phyloP scores from a whole-genome alignment of 2,797 vertebrate species.

The Tinamus major region DNA sequence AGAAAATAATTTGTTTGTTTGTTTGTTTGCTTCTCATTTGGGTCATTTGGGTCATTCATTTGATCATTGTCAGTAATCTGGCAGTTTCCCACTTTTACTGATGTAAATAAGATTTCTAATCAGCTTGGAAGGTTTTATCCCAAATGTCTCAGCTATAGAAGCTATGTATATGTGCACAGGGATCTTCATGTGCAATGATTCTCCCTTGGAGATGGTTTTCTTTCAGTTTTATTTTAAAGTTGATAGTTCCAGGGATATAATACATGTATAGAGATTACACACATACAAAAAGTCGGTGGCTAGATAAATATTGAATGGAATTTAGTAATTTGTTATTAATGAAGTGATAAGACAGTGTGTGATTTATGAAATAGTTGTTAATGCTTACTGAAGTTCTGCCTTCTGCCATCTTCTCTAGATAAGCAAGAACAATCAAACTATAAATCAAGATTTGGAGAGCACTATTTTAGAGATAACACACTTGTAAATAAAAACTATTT shows the following conservation, averaged over 20 bases:
- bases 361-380: constrained; percentile 58
- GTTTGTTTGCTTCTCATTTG: not conserved
- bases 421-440: constrained; percentile 57
- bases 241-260: not conserved
- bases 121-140: not conserved
- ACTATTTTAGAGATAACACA: constrained; percentile 22
- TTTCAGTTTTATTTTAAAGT: not conserved
- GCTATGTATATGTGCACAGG: not conserved
- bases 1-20: not conserved
- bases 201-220: not conserved
- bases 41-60: not conserved
- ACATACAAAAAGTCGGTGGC: not conserved
- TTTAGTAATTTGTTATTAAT: constrained; percentile 70
- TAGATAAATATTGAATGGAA: not conserved
- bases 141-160: not conserved
- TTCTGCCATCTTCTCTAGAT: constrained; percentile 46
- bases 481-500: constrained; percentile 33
- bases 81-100: not conserved
- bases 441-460: constrained; percentile 39
- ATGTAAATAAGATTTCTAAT: not conserved
- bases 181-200: not conserved
- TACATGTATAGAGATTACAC: not conserved
- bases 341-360: constrained; percentile 49
- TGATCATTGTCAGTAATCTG: not conserved
- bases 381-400: constrained; percentile 39